phyloP scores from a whole-genome alignment of 2,888 invertebrate genomes.

The Callinectes sapidus region DNA sequence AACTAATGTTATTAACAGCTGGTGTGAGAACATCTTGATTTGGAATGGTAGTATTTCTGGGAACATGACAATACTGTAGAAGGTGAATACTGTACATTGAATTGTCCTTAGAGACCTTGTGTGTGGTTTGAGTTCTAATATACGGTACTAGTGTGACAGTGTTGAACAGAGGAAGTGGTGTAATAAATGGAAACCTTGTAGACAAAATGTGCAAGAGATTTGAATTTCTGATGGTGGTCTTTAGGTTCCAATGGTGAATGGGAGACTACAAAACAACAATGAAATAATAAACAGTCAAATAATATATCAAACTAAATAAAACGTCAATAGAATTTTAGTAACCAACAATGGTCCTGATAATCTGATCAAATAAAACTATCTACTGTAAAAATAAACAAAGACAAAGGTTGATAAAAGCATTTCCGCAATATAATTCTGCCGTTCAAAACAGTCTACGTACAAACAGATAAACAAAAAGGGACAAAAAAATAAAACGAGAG shows the following conservation, averaged over 20 bases:
- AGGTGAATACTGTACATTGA: constrained; percentile 3
- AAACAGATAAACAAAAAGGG: neutral
- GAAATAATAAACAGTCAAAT: constrained; percentile 6
- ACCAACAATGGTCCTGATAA: neutral
- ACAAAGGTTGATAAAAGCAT: neutral
- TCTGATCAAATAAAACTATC: neutral
- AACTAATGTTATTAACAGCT: constrained; percentile 29
- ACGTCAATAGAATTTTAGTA: neutral
- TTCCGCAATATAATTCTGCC: neutral
- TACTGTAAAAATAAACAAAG: neutral
- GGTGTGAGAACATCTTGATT: constrained; percentile 37
- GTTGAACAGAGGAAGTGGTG: neutral
- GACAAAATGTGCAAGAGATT: neutral
- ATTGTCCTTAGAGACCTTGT: neutral
- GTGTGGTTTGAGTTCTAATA: constrained; percentile 20
- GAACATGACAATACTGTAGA: neutral
- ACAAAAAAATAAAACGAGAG: neutral
- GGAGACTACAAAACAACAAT: neutral
- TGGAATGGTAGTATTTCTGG: constrained; percentile 21
- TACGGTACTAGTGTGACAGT: constrained; percentile 3
- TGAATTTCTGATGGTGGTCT: neutral
- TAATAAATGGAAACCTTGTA: neutral
- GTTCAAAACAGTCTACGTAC: neutral
- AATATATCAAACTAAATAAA: constrained; percentile 29
- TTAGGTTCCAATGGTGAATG: neutral